Percentiles rank a stretch among this genome's conserved stretches.
Evolutionary conservation across 2,888 invertebrate species (phyloP).

Genomic region (Leptarthrus brevirostris): DNA sequence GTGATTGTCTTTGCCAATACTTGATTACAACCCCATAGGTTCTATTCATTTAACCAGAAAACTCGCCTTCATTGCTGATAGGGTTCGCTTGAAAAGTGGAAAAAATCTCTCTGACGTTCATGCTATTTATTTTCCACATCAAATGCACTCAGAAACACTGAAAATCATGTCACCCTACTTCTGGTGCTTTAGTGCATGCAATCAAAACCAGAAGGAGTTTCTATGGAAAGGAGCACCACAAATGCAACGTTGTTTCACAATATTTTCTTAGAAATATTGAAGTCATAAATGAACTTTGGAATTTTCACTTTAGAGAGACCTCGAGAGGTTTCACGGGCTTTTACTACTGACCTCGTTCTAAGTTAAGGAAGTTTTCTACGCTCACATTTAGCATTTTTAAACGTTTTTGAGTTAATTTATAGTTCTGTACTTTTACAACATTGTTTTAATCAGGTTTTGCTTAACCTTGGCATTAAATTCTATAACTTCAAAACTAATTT

Average conservation of each 20-base stretch:
- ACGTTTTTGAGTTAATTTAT: too few species aligned
- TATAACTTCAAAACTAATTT: too few species aligned
- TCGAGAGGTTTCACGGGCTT: too few species aligned
- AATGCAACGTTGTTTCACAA: conserved; percentile 27
- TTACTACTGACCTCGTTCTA: too few species aligned
- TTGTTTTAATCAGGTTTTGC: too few species aligned
- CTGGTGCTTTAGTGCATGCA: not conserved
- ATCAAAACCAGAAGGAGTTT: not conserved
- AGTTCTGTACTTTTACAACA: too few species aligned
- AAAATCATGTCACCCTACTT: conserved; percentile 41
- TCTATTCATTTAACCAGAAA: conserved; percentile 49
- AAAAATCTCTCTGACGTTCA: conserved; percentile 32
- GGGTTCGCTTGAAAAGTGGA: conserved; percentile 24
- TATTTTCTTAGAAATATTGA: conserved; percentile 26
- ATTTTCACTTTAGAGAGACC: conserved; percentile 28
- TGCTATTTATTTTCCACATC: conserved; percentile 50
- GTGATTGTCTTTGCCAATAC: conserved; percentile 53
- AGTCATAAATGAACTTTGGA: conserved; percentile 28
- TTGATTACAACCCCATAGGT: conserved; percentile 49
- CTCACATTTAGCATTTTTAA: too few species aligned
- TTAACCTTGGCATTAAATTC: too few species aligned
- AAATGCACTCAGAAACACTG: conserved; percentile 51
- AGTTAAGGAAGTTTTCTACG: too few species aligned
- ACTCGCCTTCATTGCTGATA: conserved; percentile 32
- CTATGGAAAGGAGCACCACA: conserved; percentile 4